These are phyloP conservation scores for Heliconius congener DNA, from an alignment of 1,140 invertebrate species.

Conservation along the genomic window DNA sequence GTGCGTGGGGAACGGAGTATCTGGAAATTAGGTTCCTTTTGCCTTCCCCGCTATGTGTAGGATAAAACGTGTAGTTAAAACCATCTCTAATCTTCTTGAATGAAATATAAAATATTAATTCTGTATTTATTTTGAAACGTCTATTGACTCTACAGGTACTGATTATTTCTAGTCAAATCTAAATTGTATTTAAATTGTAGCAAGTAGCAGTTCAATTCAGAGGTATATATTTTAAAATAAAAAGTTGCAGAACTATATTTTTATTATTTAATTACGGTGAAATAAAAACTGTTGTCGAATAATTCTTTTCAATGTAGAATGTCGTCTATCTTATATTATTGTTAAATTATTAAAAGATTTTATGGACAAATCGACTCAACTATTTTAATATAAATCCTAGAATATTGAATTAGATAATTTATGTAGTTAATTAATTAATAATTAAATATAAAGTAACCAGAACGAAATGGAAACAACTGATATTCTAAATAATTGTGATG, in stretches of 20 bases:
- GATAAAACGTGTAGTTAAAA: too few species aligned
- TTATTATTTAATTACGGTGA: conserved; percentile 17
- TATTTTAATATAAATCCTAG: conserved; percentile 69
- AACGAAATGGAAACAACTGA: conserved; percentile 76
- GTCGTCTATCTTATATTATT: conserved; percentile 49
- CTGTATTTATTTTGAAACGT: conserved; percentile 2
- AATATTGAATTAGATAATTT: conserved; percentile 43
- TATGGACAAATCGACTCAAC: conserved; percentile 75
- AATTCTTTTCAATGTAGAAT: conserved; percentile 32
- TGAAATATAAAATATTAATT: not conserved
- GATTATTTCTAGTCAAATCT: conserved; percentile 76
- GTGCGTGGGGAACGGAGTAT: too few species aligned
- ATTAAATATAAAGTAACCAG: conserved; percentile 46
- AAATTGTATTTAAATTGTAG: conserved; percentile 58
- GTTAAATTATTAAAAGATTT: conserved; percentile 77
- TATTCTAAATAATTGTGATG: conserved; percentile 81
- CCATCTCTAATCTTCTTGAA: not conserved
- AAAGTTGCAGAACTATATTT: conserved; percentile 26
- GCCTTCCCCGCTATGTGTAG: too few species aligned
- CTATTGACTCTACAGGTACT: conserved; percentile 56
- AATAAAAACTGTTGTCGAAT: conserved; percentile 24
- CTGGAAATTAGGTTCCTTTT: too few species aligned
- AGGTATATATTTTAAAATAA: conserved; percentile 26
- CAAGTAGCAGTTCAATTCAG: conserved; percentile 29
- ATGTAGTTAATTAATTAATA: conserved; percentile 42